Evolutionary conservation across 2,113 vertebrate species (phyloP), one percentile per base, ranked within the genome.

Genomic region (Embiotoca jacksoni): DNA sequence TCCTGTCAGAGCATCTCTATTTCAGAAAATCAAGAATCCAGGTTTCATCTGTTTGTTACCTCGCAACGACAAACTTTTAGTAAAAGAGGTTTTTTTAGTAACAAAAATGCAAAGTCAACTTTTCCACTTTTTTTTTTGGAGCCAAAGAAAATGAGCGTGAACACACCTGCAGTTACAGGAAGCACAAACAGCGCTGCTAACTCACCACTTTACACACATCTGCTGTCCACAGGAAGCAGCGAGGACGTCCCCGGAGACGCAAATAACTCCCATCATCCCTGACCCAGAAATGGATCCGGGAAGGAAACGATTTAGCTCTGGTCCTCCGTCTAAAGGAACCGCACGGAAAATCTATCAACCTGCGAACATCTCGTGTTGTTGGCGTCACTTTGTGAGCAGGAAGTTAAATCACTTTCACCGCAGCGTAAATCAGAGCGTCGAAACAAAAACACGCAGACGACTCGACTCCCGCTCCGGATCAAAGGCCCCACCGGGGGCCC

Each of bases 231-330:
- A 83, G 76, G 81, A 90, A 84, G 65, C 58, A 33, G n/a, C 57
- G 63, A 70, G 69, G 60, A 23, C 9, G 16, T 74, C 75, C 73
- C 79, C 46, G 31, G 81, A 74, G 84, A 60, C 31, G 67, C 39
- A 73, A 88, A 84, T 64, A 60, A 59, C 53, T 66, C 61, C 68
- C 75, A 75, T 86, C 74, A 62, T 78, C 57, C 33, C 36, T 10
- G 39, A 81, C 60, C 59, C 73, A 68, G 49, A 76, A 77, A 76
- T 16, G 44, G 66, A 83, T 71, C 65, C 33, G 53, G 79, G 78
- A 84, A 84, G 86, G 79, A 83, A 85, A 74, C 58, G 71, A 80
- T 83, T 82, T 61, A 88, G 75, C 68, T 23, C 74, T 67, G 23
- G 23, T 23, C 23, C 23, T 23, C 23, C 23, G 23, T 23, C 23